Base-by-base conservation (phyloP, 2,797 vertebrate genomes). In the Hippocampus kuda region DNA sequence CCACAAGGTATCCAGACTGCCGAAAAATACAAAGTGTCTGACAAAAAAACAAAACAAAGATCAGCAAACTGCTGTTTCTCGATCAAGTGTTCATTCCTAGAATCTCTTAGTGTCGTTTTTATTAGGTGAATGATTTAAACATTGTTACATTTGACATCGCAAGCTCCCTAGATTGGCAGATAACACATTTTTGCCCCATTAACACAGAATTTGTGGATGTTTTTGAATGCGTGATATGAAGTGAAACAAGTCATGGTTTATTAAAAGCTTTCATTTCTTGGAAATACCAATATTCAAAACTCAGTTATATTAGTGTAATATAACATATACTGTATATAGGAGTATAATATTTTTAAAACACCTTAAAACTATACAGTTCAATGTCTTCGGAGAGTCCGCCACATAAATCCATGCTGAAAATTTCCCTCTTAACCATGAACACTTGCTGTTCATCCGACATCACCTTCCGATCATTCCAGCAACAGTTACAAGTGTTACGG, bases 401-500 rank as follows among this genome's bases (percentile, higher is more conserved):
- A 53, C 7, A 7, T 53, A n/a, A 53, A n/a, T 56, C 53, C 22
- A 24, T 24, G 53, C 53, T 12, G 10, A 12, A 54, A 54, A n/a
- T 4, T 20, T 5, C 16, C 16, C 48, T 7, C 16, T 51, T 53
- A 53, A 22, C 27, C 57, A 6, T 30, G 26, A 34, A 20, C 20
- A 15, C 57, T 12, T 42, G 26, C 9, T 24, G 12, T 41, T 56
- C 44, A 53, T 66, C 38, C 0, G 22, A 51, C 82, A 72, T 86
- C 67, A 71, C 44, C 34, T 42, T 44, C 30, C 2, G 0, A 26
- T 34, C 30, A 76, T 72, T 65, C 67, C 53, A 44, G 68, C 69
- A 2, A 62, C 62, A 71, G 68, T 67, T 54, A 68, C 13, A 26
- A 86, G 67, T 27, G 76, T 53, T 3, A 77, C 18, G 0, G 41